phyloP scores from a whole-genome alignment of 2,113 vertebrate genomes.

The Chionodraco myersi region DNA sequence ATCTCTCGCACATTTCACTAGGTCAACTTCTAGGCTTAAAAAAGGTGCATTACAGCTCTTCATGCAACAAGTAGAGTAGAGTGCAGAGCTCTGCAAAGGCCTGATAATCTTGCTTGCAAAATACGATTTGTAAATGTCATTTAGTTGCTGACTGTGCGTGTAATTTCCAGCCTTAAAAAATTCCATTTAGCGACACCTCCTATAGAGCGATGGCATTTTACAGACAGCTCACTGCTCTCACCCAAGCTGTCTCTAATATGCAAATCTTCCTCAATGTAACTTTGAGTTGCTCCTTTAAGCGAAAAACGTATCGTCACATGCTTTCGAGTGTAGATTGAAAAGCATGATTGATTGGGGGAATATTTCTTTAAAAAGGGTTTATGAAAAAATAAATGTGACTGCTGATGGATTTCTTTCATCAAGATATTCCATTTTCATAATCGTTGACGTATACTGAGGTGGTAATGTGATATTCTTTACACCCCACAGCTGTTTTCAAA shows the following conservation, averaged over 20 bases:
- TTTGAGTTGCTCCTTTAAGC: conserved; percentile 5
- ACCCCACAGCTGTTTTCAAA: not conserved
- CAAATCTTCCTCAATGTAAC: not conserved
- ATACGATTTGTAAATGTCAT: conserved; percentile 46
- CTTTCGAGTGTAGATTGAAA: not conserved
- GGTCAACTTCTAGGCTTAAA: not conserved
- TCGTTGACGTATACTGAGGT: not conserved
- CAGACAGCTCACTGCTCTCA: conserved; percentile 36
- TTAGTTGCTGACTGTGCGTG: conserved; percentile 48
- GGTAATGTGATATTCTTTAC: not conserved
- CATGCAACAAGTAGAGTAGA: conserved; percentile 11
- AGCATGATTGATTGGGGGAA: no score
- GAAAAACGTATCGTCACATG: not conserved
- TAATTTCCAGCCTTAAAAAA: conserved; percentile 45
- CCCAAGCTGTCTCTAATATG: conserved; percentile 7
- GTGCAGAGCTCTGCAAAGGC: conserved; percentile 37
- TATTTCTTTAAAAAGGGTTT: not conserved
- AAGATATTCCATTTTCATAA: not conserved
- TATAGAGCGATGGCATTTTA: conserved; percentile 55
- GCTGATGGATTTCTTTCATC: not conserved
- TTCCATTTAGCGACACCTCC: conserved; percentile 44
- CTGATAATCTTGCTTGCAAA: conserved; percentile 43
- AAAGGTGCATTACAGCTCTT: not conserved
- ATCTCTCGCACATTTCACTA: not conserved
- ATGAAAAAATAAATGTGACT: not conserved